phyloP scores from a whole-genome alignment of 1,140 invertebrate species.

The Theocolax elegans region DNA sequence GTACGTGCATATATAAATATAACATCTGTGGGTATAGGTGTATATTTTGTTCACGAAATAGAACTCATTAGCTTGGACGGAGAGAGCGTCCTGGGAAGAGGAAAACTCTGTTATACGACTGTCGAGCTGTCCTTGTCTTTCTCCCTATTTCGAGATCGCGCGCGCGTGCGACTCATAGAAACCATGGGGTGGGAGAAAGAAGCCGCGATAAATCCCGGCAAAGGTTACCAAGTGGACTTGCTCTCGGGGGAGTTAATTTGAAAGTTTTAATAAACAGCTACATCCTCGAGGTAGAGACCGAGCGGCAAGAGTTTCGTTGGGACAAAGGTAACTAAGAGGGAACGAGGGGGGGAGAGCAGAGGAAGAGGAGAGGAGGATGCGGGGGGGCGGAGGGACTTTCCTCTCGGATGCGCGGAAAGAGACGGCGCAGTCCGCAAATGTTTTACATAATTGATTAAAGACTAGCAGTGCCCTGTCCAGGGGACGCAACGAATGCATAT shows the following conservation, averaged over 20 bases:
- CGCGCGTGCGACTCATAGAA: neutral
- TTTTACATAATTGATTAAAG: slow-evolving; percentile 69
- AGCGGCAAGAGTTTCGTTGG: slow-evolving; percentile 5
- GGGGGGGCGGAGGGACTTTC: neutral
- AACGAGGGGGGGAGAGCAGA: neutral
- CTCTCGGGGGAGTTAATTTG: slow-evolving; percentile 53
- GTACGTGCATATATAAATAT: neutral
- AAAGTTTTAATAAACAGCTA: slow-evolving; percentile 59
- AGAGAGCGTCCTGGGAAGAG: slow-evolving; percentile 18
- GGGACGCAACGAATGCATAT: no score
- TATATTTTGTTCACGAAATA: slow-evolving; percentile 46
- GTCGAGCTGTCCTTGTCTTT: neutral
- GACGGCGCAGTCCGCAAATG: slow-evolving; percentile 48
- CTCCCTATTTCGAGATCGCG: neutral
- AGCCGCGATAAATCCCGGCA: slow-evolving; percentile 32
- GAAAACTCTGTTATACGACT: neutral
- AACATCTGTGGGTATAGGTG: neutral
- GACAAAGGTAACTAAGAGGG: slow-evolving; percentile 21
- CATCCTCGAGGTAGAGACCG: neutral
- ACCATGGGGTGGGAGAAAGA: neutral
- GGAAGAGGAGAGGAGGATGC: neutral
- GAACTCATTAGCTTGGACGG: slow-evolving; percentile 48
- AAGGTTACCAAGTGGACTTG: slow-evolving; percentile 38
- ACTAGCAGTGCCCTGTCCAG: slow-evolving; percentile 37
- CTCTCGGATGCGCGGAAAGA: neutral